phyloP scores from a whole-genome alignment of 1,140 invertebrate species.

The Ceratoteleas bidentatus region DNA sequence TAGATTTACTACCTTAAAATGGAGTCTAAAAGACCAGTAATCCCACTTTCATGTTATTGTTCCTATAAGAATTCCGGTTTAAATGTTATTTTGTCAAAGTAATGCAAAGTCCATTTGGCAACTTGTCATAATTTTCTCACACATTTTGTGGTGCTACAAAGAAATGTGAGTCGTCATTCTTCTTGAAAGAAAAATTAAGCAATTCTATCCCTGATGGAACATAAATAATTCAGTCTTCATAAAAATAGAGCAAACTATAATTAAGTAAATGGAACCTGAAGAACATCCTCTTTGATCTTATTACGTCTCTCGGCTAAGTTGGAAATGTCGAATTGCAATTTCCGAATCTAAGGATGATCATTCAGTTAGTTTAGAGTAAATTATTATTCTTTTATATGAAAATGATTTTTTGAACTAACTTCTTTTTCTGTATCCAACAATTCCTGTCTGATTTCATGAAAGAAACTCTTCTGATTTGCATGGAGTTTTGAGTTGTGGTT shows the following conservation, averaged over 20 bases:
- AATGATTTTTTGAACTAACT: conserved; percentile 29
- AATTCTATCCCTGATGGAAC: no score
- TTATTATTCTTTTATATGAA: no score
- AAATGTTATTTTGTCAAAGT: not conserved
- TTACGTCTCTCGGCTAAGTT: conserved; percentile 34
- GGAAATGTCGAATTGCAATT: conserved; percentile 21
- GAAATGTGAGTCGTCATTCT: not conserved
- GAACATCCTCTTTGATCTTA: conserved; percentile 22
- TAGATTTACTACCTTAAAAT: no score
- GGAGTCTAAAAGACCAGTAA: no score
- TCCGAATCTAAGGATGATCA: conserved; percentile 24
- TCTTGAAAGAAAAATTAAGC: no score
- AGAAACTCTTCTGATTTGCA: conserved; percentile 28
- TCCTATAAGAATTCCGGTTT: no score
- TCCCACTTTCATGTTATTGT: no score
- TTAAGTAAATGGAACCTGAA: conserved; percentile 5
- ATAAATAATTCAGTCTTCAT: no score
- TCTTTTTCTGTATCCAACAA: conserved; percentile 40
- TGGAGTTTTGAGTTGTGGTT: conserved; percentile 33
- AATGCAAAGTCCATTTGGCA: conserved; percentile 7
- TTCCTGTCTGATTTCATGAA: conserved; percentile 43
- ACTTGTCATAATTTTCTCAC: conserved; percentile 4
- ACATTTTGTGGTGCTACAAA: conserved; percentile 28
- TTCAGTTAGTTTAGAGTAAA: no score
- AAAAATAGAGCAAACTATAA: no score